Evolutionary conservation across 2,888 invertebrate genomes (phyloP).

Genomic region (Diarsia brunnea): DNA sequence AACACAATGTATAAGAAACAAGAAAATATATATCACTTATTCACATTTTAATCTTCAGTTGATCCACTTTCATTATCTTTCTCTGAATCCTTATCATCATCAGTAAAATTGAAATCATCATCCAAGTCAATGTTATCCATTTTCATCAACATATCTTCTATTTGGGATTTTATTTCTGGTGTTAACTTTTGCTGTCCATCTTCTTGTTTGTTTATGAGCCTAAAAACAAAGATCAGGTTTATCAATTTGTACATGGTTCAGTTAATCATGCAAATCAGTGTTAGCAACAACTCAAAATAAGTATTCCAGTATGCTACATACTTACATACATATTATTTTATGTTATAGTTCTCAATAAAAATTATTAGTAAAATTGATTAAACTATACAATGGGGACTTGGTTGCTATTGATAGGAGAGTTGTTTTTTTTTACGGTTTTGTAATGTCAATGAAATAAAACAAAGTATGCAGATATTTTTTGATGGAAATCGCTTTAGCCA

Average conservation of each 20-base stretch:
- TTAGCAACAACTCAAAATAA: background rate
- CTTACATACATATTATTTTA: too few relatives aligned
- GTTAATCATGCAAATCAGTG: background rate
- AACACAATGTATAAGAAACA: too few relatives aligned
- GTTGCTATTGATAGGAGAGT: background rate
- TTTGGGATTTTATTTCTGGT: slow-evolving; percentile 71
- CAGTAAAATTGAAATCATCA: slow-evolving; percentile 71
- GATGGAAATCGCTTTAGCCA: too few relatives aligned
- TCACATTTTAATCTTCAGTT: background rate
- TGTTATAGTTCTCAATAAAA: too few relatives aligned
- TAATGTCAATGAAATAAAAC: too few relatives aligned
- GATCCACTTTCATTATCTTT: slow-evolving; percentile 37
- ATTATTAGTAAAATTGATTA: too few relatives aligned
- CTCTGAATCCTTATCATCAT: slow-evolving; percentile 55
- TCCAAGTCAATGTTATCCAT: slow-evolving; percentile 77
- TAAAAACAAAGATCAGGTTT: slow-evolving; percentile 63
- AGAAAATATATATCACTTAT: too few relatives aligned
- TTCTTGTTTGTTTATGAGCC: slow-evolving; percentile 86
- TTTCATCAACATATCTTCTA: slow-evolving; percentile 78
- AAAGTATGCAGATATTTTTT: too few relatives aligned
- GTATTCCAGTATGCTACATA: background rate
- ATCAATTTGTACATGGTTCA: background rate
- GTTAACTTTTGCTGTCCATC: slow-evolving; percentile 80
- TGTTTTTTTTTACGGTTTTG: background rate
- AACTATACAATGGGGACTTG: background rate